These are phyloP conservation scores for Athalia circularis DNA, from an alignment of 2,888 invertebrate genomes.

Conservation along the genomic window DNA sequence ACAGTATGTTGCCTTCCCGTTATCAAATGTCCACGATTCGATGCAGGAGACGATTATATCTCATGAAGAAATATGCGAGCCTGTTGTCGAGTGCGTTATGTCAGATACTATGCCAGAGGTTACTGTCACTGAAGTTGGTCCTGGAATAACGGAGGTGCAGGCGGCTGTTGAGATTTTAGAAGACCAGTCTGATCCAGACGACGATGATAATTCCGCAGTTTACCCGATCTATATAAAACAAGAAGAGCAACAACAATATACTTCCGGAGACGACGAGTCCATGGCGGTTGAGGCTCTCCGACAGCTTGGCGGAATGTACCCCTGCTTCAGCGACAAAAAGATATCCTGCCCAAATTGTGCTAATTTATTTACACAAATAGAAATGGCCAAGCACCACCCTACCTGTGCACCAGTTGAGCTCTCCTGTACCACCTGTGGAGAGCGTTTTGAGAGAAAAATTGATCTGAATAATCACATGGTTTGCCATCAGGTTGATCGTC, in stretches of 20 bases:
- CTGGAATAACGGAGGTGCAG: conserved; percentile 57
- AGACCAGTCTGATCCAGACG: conserved; percentile 60
- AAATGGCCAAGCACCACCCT: conserved; percentile 63
- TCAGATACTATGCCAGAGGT: conserved; percentile 59
- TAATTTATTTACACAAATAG: conserved; percentile 60
- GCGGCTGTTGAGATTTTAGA: conserved; percentile 62
- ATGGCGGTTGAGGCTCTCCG: conserved; percentile 75
- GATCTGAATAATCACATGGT: conserved; percentile 75
- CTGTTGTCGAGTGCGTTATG: conserved; percentile 61
- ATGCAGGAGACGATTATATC: conserved; percentile 65
- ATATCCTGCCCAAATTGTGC: conserved; percentile 63
- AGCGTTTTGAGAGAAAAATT: conserved; percentile 73
- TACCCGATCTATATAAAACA: conserved; percentile 68
- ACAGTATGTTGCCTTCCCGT: conserved; percentile 66
- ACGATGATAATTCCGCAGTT: conserved; percentile 58
- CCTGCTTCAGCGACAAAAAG: conserved; percentile 68
- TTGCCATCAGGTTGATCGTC: conserved; percentile 74
- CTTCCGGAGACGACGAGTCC: conserved; percentile 70
- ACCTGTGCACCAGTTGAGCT: conserved; percentile 62
- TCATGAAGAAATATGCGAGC: conserved; percentile 69
- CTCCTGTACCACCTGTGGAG: conserved; percentile 68
- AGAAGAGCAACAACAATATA: conserved; percentile 66
- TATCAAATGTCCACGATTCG: conserved; percentile 61
- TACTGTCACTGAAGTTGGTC: conserved; percentile 54
- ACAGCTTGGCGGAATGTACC: conserved; percentile 73